Evolutionary conservation across 2,888 invertebrate species (phyloP), one percentile per base, ranked within the genome.

Genomic region (Diarsia mendica): DNA sequence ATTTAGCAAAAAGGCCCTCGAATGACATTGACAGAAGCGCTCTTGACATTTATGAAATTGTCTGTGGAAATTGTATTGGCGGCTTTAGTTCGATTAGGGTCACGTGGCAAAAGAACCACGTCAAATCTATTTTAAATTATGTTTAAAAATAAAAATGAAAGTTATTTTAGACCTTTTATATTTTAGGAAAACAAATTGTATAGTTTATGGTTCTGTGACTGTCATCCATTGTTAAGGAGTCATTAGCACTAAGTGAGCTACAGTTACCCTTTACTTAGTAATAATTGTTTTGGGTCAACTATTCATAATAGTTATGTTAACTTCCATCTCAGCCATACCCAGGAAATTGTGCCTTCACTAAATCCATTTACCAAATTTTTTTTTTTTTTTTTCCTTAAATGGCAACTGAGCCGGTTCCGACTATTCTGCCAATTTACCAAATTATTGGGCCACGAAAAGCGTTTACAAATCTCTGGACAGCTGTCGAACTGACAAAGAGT

Each of bases 401-500:
- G n/a, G n/a, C n/a, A n/a, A n/a, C n/a, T n/a, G n/a, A n/a, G n/a
- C n/a, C n/a, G n/a, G n/a, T n/a, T n/a, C n/a, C n/a, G n/a, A n/a
- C n/a, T n/a, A n/a, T n/a, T n/a, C n/a, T n/a, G n/a, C n/a, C n/a
- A n/a, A 28, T 55, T 23, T 60, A 28, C 28, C 33, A 63, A 83
- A 80, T 80, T 58, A 80, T 18, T 46, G 51, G n/a, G 3, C n/a
- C 63, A 51, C 23, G 18, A 61, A 78, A 76, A 76, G 51, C 44
- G 28, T 76, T 64, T 51, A 67, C 39, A 69, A 76, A 71, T 72
- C 67, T 72, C 79, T 80, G 75, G 78, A 58, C 72, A 72, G 72
- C 81, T 85, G 88, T 88, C 87, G 84, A 87, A 86, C 70, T 85
- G 83, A 79, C 86, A 82, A 83, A 75, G 67, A 80, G 82, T 68